phyloP scores from a whole-genome alignment of 2,113 vertebrate genomes.

The Bubo bubo region DNA sequence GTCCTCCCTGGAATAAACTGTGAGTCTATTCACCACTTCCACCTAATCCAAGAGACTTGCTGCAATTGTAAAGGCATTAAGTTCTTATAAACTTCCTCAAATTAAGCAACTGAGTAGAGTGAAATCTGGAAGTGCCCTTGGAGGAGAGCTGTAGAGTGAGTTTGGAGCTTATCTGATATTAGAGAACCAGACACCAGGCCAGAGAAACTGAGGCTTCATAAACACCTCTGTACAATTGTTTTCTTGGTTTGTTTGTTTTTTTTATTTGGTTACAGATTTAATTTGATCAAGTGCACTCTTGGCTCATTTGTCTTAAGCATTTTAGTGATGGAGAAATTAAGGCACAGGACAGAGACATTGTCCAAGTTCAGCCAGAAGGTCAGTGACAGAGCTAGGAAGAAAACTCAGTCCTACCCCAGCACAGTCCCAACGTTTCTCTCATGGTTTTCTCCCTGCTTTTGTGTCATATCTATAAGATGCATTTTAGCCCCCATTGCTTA shows the following conservation, averaged over 20 bases:
- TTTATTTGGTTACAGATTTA: not conserved
- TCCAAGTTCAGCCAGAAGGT: not conserved
- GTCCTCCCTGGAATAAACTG: not conserved
- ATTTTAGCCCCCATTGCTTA: not conserved
- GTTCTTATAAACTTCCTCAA: not conserved
- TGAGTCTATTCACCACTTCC: not conserved
- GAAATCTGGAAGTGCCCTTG: not conserved
- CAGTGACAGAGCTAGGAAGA: not conserved
- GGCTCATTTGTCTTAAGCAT: not conserved
- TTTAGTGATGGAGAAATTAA: not conserved
- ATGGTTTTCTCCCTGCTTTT: not conserved
- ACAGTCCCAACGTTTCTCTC: not conserved
- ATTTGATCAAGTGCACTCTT: not conserved
- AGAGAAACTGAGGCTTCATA: not conserved
- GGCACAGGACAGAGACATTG: not conserved
- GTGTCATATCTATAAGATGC: not conserved
- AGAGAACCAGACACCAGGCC: not conserved
- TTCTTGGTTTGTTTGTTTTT: accelerated
- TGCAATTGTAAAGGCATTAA: not conserved
- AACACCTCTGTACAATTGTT: not conserved
- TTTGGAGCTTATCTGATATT: not conserved
- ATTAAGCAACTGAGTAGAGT: not conserved
- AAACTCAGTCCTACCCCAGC: not conserved
- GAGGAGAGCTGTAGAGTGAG: not conserved
- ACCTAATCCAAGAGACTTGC: not conserved